phyloP scores from a whole-genome alignment of 2,113 vertebrate species.

The Sylvietta virens region DNA sequence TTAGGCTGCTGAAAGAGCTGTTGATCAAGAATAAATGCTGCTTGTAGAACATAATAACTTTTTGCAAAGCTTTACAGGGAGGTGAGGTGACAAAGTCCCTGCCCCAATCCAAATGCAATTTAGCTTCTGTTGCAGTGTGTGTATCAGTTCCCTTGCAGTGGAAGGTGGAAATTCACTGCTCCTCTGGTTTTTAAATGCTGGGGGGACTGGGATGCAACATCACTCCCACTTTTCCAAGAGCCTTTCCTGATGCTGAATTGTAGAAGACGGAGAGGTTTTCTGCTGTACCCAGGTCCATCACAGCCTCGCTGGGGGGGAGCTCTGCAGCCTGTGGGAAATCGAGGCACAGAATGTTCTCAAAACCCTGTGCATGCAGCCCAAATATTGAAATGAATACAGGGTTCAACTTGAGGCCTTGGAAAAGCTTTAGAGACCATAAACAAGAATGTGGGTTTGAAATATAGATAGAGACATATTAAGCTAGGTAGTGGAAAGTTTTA shows the following conservation, averaged over 20 bases:
- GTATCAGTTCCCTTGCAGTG: neutral
- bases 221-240: neutral
- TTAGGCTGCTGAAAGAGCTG: constrained; percentile 36
- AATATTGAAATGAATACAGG: neutral
- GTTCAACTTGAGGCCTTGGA: neutral
- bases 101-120: neutral
- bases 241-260: neutral
- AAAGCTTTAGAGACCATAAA: neutral
- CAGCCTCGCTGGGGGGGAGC: neutral
- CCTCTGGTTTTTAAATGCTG: neutral
- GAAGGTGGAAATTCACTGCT: neutral
- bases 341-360: neutral
- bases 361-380: neutral
- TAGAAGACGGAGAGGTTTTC: neutral
- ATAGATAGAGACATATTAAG: neutral
- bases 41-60: neutral
- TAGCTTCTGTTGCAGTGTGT: neutral
- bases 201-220: neutral
- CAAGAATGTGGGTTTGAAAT: neutral
- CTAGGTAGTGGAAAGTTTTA: neutral
- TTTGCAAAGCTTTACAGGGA: neutral
- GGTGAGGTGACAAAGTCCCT: neutral
- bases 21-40: constrained; percentile 1
- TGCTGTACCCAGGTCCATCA: rapidly evolving
- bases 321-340: neutral